Evolutionary conservation across 2,113 vertebrate species (phyloP), one percentile per base, ranked within the genome.

Genomic region (Sisor rabdophorus): DNA sequence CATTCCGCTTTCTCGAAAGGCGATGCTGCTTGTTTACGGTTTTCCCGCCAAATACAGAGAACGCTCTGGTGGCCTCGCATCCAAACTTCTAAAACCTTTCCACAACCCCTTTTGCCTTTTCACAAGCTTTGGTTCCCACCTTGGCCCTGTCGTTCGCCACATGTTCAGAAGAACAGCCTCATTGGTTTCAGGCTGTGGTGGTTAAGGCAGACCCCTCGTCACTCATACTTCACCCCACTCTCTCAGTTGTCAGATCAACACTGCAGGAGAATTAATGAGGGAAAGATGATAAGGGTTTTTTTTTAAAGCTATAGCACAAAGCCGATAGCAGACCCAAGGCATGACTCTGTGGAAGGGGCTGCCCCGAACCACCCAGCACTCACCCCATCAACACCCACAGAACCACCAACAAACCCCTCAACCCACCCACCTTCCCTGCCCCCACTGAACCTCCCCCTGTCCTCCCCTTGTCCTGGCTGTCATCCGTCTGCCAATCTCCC

Each of bases 401-500:
- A 76, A 79, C 77, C 80, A 77, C 76, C 77, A 79, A n/a, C n/a
- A 82, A 82, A 36, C 30, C 77, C 79, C 82, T 52, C 64, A 8
- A 72, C 28, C 75, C 72, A 72, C 67, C 77, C 70, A 81, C 69
- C 67, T 63, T 71, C 78, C 64, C 75, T 74, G 19, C 76, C 79
- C 76, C 79, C 79, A 71, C 73, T 71, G 79, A 81, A 81, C 81
- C 92, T 92, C 92, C 92, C 92, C 93, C 91, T 91, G 87, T 91
- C 90, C 91, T 91, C 82, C 83, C 92, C 91, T 94, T 95, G 94
- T 95, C 94, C 92, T 89, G 86, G 93, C 95, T 95, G 95, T 97
- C 96, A 97, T 98, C 95, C 93, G 93, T 98, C 96, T 98, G 95
- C 94, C 96, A 97, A 95, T 97, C 95, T 96, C 93, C 93, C 91